Evolutionary conservation across 2,113 vertebrate genomes (phyloP), one percentile per base, ranked within the genome.

Genomic region (Buteo buteo): DNA sequence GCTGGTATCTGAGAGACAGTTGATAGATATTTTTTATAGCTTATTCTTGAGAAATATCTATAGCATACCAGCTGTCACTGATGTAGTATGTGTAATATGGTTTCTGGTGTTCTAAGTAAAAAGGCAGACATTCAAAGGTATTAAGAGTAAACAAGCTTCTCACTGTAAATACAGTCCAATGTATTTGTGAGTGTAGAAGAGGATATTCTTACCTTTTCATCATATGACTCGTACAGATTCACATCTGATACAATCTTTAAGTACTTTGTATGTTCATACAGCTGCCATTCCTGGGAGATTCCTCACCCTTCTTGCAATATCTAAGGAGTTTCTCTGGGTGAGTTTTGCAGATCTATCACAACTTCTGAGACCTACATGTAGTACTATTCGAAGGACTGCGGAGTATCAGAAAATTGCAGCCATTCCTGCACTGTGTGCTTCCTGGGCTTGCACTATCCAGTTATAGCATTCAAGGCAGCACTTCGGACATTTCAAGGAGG

Each of bases 401-500:
- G 34, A n/a, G 24, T 49, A 61, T 52, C 49, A 44, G 59, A 44
- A 72, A n/a, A 77, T 32, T 9, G 54, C 32, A 36, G 26, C 14
- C 10, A 16, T 38, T 82, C 38, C 55, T 79, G 25, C 31, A 9
- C 40, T 29, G 15, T 0, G 0, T 13, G 4, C 45, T 74, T 32
- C 40, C 34, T 16, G 3, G 31, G 40, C 34, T 92, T 44, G 12
- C 50, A 12, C 21, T 29, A 31, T 42, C 34, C 20, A 3, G 22
- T 42, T 57, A 4, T 0, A 20, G 34, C 13, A 28, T 52, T 70
- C 31, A 36, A 52, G 45, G 20, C 14, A 79, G 59, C 25, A 24
- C 11, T n/a, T 40, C 54, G 49, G 34, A 20, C 24, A 28, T 57
- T 70, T 84, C 34, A 25, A 47, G 36, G 45, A 69, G 54, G 24